Base-by-base conservation (phyloP, 2,888 invertebrate genomes). In the Diarsia brunnea region DNA sequence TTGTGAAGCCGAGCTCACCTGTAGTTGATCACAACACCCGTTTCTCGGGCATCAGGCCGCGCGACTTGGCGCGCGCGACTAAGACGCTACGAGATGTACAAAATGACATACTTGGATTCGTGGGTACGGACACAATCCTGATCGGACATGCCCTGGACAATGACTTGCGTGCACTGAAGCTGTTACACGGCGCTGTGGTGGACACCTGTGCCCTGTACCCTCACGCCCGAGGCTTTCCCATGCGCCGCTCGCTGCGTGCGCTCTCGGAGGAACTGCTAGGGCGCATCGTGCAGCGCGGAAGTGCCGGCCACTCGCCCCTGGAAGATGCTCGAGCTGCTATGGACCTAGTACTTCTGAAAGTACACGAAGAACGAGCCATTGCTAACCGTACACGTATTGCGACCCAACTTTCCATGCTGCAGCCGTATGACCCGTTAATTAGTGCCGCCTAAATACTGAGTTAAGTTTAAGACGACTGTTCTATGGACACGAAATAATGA, bases 131-230 rank as follows among this genome's bases (percentile, higher is more conserved):
- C 79, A 98, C 99, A 10, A 98, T 99, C 75, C 96, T 99, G 8
- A 98, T 99, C 79, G 99, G 99, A 0, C 99, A 99, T 94, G 98
- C 98, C 31, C 96, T 99, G 85, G 99, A 99, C 89, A 99, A 99
- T 92, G 99, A 99, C 95, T 96, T 99, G 73, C 97, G 98, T 27
- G 98, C 98, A 0, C 93, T 99, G 76, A 98, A 98, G 91, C 96
- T 99, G 61, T 97, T 99, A 14, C 99, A 99, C 91, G 95, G 97
- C 4, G 98, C 97, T 0, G 98, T 99, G 14, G 98, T 99, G 73
- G 99, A 99, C 91, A 99, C 99, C 0, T 98, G 99, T 47, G 97
- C 98, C 38, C 95, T 98, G 58, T 99, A 98, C 93, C 99, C 99
- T 0, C 99, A 99, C 92, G 97, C 97, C 76, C 96, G 97, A 85